Conservation (phyloP, 2,797 vertebrate species). For the Euthynnus affinis region DNA sequence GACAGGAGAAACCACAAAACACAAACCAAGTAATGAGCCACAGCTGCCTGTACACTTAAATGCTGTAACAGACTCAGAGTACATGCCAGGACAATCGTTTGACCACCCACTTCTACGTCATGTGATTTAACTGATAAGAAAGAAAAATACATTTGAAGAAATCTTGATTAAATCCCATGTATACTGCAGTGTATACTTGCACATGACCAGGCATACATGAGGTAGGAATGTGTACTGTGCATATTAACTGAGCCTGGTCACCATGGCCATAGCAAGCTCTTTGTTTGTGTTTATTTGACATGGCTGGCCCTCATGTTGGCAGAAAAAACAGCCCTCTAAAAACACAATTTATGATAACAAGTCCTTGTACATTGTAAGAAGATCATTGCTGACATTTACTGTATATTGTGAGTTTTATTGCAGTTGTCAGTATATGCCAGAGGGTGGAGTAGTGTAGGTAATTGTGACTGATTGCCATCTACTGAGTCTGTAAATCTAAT, state of each 20-base stretch:
- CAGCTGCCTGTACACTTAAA: not conserved
- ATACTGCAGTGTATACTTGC: conserved; percentile 28
- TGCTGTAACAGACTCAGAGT: not conserved
- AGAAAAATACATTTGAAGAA: not conserved
- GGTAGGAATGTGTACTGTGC: conserved; percentile 31
- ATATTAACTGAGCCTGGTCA: conserved; percentile 34
- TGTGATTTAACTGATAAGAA: conserved; percentile 21
- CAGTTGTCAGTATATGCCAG: conserved; percentile 51
- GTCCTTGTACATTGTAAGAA: conserved; percentile 21
- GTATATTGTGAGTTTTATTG: conserved; percentile 43
- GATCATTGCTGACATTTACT: conserved; percentile 33
- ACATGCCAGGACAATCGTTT: not conserved
- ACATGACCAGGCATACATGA: conserved; percentile 28
- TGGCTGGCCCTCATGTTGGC: conserved; percentile 28
- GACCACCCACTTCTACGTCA: conserved; percentile 30
- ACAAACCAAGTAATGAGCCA: not conserved
- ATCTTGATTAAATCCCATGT: conserved; percentile 34
- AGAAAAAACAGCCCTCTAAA: conserved; percentile 48
- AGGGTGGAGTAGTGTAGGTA: conserved; percentile 49
- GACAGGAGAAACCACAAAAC: not conserved
- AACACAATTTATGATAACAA: conserved; percentile 45
- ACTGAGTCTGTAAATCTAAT: conserved; percentile 59
- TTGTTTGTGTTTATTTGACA: conserved; percentile 54
- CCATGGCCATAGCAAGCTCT: conserved; percentile 5
- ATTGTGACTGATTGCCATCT: conserved; percentile 66